Evolutionary conservation across 2,113 vertebrate species (phyloP), one percentile per base, ranked within the genome.

Genomic region (Sinocyclocheilus anophthalmus): DNA sequence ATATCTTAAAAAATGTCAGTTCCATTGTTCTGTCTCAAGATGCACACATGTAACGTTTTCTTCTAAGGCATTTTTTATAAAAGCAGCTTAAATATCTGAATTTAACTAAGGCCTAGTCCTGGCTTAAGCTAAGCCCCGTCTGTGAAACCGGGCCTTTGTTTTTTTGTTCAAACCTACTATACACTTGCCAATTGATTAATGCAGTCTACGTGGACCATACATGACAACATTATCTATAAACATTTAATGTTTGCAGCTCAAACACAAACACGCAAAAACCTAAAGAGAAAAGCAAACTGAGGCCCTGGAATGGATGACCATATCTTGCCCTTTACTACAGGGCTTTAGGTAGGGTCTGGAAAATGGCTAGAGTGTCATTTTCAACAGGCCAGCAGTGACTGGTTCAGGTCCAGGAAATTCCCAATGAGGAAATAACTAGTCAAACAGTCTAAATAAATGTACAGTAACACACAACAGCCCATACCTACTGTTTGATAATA

Each of bases 391-490:
- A 78, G 48, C 61, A 48, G 75, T 16, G 70, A 73, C 76, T 91
- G 90, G 86, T 86, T n/a, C 75, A 14, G 39, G 72, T 89, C 88
- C 88, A 90, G 69, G 85, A 89, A 73, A 87, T 90, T 73, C 89
- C 65, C 72, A 70, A 79, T 65, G 69, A 87, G 86, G 78, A 84
- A 85, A 91, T 89, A 92, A 90, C 91, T 87, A 84, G 72, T 81
- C 87, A 22, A 80, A 73, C 78, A 86, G 50, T 57, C 79, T 83
- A 59, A 42, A 88, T 63, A 70, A 67, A 84, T 53, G 53, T 77
- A 88, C 65, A 83, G 79, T 86, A 22, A 57, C 26, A 80, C 42
- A 87, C 59, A 39, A 16, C 50, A 84, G 79, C 50, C 20, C 6
- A 53, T 48, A 45, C n/a, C n/a, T 76, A 12, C 69, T 72, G 69